A percentile compares a stretch with the other conserved stretches of the same genome.
These are phyloP conservation scores for Vulpes vulpes DNA, from an alignment of 2,113 vertebrate genomes.

Conservation along the genomic window DNA sequence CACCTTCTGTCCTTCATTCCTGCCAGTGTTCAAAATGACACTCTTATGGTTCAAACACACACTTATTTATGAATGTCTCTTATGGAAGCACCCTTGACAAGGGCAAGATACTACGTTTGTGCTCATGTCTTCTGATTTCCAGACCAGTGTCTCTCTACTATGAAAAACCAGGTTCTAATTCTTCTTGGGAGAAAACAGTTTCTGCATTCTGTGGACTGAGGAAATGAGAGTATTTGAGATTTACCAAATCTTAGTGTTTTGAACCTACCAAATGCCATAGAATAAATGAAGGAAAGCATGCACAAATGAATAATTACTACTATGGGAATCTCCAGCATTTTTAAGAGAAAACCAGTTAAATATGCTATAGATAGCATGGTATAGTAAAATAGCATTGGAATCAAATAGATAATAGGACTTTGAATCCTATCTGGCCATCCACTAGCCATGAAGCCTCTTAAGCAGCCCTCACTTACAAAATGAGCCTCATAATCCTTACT, in stretches of 20 bases:
- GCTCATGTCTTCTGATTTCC: not conserved
- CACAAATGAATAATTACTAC: not conserved
- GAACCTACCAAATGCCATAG: not conserved
- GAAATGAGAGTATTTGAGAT: not conserved
- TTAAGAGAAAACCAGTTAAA: not conserved
- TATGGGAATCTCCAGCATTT: constrained; percentile 2
- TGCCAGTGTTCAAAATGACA: not conserved
- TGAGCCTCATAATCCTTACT: not conserved
- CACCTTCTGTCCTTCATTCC: not conserved
- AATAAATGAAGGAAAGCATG: not conserved
- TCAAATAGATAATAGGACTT: not conserved
- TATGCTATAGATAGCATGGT: not conserved
- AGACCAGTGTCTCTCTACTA: not conserved
- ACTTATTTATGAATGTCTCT: not conserved
- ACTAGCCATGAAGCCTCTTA: not conserved
- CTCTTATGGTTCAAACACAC: not conserved
- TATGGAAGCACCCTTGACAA: not conserved
- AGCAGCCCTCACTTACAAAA: not conserved
- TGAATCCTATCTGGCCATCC: not conserved
- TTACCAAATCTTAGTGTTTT: not conserved
- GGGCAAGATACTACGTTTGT: not conserved
- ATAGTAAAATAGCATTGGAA: constrained; percentile 7
- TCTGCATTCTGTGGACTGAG: not conserved
- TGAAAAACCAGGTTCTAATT: not conserved
- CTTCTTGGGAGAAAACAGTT: not conserved